These are phyloP conservation scores for Dicyrtomina minuta DNA, from an alignment of 2,888 invertebrate species.

Conservation along the genomic window DNA sequence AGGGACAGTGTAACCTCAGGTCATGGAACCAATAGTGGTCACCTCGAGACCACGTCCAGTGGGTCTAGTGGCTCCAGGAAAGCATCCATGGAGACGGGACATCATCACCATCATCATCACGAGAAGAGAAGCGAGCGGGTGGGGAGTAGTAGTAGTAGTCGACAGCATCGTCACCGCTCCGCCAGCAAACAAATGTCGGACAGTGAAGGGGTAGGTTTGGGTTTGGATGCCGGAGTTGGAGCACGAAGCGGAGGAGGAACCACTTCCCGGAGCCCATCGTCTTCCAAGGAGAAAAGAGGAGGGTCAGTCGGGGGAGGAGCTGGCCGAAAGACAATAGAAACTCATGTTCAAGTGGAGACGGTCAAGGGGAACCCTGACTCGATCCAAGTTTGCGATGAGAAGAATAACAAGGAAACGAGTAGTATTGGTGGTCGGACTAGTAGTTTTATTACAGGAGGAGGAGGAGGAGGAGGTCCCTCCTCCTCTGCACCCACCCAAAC, in stretches of 20 bases:
- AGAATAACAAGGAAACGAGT: conserved; percentile 22
- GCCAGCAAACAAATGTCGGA: no score
- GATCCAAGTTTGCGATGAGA: conserved; percentile 35
- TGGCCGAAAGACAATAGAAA: conserved; percentile 35
- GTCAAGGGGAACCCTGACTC: conserved; percentile 11
- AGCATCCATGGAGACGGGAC: background rate
- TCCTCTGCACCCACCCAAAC: conserved; percentile 60
- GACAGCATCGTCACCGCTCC: no score
- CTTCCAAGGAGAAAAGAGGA: conserved; percentile 38
- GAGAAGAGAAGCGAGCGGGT: no score
- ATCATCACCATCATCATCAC: no score
- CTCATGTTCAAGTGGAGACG: conserved; percentile 20
- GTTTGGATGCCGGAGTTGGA: background rate
- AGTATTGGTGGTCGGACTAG: conserved; percentile 4
- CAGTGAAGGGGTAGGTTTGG: no score
- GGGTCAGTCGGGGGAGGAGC: conserved; percentile 37
- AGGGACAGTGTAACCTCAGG: conserved; percentile 36
- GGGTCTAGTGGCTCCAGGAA: background rate
- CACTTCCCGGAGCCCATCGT: conserved; percentile 33
- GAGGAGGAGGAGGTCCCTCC: conserved; percentile 15
- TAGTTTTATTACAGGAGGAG: background rate
- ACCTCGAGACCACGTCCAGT: background rate
- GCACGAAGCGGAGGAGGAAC: conserved; percentile 8
- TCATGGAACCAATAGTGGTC: conserved; percentile 24
- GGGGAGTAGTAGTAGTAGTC: no score